Percentiles rank a stretch among this genome's conserved stretches.
Conservation (phyloP, 2,888 invertebrate genomes). For the Drosophila sordidula region DNA sequence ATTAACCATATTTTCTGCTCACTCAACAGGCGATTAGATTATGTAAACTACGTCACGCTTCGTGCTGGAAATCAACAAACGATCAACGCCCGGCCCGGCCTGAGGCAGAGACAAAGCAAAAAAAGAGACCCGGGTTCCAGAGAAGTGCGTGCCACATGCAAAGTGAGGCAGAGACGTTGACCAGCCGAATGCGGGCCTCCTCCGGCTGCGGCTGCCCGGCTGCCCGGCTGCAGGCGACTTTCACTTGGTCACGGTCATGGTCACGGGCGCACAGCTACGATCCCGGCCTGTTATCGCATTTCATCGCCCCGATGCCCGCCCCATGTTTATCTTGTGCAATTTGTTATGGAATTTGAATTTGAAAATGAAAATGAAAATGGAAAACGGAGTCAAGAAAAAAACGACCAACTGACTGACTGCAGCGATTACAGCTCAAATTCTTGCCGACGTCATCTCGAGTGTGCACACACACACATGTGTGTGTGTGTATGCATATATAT, state of each 20-base stretch:
- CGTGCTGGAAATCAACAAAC: conserved; percentile 27
- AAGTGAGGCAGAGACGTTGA: conserved; percentile 45
- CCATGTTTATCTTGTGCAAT: conserved; percentile 64
- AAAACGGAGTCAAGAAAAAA: conserved; percentile 26
- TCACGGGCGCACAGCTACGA: conserved; percentile 30
- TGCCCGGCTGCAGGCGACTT: conserved; percentile 55
- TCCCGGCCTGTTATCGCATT: conserved; percentile 57
- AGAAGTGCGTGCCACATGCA: conserved; percentile 62
- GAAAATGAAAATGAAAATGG: conserved; percentile 59
- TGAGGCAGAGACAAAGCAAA: conserved; percentile 3
- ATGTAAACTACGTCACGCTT: conserved; percentile 69
- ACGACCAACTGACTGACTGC: conserved; percentile 65
- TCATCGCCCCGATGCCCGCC: conserved; percentile 46
- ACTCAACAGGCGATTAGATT: conserved; percentile 65
- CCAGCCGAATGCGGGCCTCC: conserved; percentile 52
- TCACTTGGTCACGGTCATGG: conserved; percentile 80
- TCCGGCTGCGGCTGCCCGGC: conserved; percentile 9
- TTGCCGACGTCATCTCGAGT: conserved; percentile 63
- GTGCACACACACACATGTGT: too few relatives aligned
- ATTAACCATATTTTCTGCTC: conserved; percentile 67
- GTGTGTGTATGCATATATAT: not conserved
- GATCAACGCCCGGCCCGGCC: conserved; percentile 43
- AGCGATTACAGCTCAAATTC: conserved; percentile 55
- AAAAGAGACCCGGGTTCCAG: not conserved
- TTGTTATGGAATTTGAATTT: conserved; percentile 77